A percentile compares a stretch with the other conserved stretches of the same genome.
phyloP scores from a whole-genome alignment of 1,140 invertebrate genomes.

The Drosophila seguyi region DNA sequence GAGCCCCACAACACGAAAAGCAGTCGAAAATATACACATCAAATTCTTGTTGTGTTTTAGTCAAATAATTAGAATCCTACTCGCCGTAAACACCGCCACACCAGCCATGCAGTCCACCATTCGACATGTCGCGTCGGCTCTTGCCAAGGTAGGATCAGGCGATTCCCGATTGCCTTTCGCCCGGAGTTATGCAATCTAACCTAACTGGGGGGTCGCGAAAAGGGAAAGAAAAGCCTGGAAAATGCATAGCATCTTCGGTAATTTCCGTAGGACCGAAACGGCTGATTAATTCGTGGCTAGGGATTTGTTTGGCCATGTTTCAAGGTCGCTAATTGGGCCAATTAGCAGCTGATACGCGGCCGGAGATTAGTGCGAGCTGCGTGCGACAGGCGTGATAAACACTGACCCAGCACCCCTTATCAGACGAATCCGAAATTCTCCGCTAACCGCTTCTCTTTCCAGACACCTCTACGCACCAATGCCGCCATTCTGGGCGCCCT shows the following conservation, averaged over 20 bases:
- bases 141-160: conserved; percentile 69
- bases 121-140: conserved; percentile 59
- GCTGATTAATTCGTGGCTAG: conserved; percentile 13
- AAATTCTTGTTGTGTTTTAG: conserved; percentile 50
- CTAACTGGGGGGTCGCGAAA: conserved; percentile 56
- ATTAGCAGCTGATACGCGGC: conserved; percentile 46
- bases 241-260: conserved; percentile 1
- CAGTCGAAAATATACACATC: conserved; percentile 57
- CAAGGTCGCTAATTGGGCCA: conserved; percentile 52
- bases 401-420: conserved; percentile 14
- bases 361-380: conserved; percentile 51
- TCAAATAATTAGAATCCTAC: conserved; percentile 36
- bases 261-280: neutral
- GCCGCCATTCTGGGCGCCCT: conserved; percentile 84
- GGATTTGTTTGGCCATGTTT: conserved; percentile 37
- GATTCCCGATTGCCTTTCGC: conserved; percentile 8
- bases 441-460: conserved; percentile 12
- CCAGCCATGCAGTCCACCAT: conserved; percentile 78
- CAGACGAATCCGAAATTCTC: conserved; percentile 4
- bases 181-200: conserved; percentile 83
- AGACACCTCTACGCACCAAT: conserved; percentile 78
- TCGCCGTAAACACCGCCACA: conserved; percentile 22
- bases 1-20: conserved; percentile 39
- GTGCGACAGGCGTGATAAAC: conserved; percentile 31
- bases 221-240: conserved; percentile 46